These are phyloP conservation scores for Agelastica alni DNA, from an alignment of 2,888 invertebrate genomes.

Conservation along the genomic window DNA sequence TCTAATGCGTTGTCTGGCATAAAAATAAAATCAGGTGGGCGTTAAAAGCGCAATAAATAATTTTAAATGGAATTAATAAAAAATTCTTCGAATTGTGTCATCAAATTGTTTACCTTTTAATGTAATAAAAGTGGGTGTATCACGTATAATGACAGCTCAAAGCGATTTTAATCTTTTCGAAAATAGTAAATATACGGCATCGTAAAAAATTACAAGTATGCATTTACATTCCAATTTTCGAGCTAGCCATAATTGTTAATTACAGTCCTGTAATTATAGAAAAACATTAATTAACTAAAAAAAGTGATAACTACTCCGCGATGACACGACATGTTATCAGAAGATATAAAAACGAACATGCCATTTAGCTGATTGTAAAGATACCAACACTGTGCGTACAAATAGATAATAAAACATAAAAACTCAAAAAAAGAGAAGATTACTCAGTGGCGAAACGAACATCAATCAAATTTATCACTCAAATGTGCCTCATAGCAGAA, in stretches of 20 bases:
- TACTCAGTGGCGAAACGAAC: slow-evolving; percentile 20
- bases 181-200: too few species aligned
- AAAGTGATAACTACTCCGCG: slow-evolving; percentile 7
- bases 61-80: too few species aligned
- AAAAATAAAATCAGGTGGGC: too few species aligned
- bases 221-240: slow-evolving; percentile 3
- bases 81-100: too few species aligned
- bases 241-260: slow-evolving; percentile 12
- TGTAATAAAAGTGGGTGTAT: too few species aligned
- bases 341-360: slow-evolving; percentile 20
- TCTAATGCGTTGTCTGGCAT: too few species aligned
- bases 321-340: slow-evolving; percentile 14
- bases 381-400: slow-evolving; percentile 15
- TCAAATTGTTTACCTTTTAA: too few species aligned
- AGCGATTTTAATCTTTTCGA: too few species aligned
- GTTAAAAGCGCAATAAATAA: too few species aligned
- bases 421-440: slow-evolving; percentile 23
- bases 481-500: neutral
- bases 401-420: slow-evolving; percentile 21
- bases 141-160: too few species aligned
- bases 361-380: slow-evolving; percentile 21
- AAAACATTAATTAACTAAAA: slow-evolving; percentile 22
- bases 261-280: slow-evolving; percentile 4
- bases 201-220: too few species aligned
- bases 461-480: slow-evolving; percentile 28